Base-by-base conservation (phyloP, 2,113 vertebrate species). In the Triplophysa dalaica region DNA sequence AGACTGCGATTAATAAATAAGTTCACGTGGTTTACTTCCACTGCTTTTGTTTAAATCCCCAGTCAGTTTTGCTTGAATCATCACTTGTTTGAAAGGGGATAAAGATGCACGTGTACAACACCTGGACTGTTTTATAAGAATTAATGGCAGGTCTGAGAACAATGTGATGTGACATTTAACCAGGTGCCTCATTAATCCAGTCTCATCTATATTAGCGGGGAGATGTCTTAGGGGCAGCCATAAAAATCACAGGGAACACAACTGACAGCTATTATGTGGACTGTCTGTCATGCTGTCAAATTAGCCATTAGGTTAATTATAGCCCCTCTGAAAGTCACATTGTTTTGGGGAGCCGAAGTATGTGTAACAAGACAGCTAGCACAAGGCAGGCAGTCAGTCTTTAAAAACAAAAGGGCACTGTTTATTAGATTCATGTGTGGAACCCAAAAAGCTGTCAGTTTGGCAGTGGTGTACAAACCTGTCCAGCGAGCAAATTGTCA, bases 361-460 rank as follows among this genome's bases (percentile, higher is more conserved):
- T 65, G 60, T 82, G 79, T 62, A 81, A 89, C 81, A 81, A 89
- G 86, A 88, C 86, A 83, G 87, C 84, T 52, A 81, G 70, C 87
- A 81, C 81, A 80, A 87, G 66, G 65, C 85, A 77, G 80, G 61
- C 85, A 77, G 79, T 84, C 85, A 87, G 88, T 84, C 83, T 86
- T 83, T 67, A 66, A 76, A 87, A 84, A 83, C 75, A 76, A 75
- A 82, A 80, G 82, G 78, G 80, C 81, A 76, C 16, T 58, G 29
- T 85, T 88, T 89, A 89, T 90, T 87, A 67, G 77, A 83, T 86
- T 91, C 89, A 86, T 70, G 76, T 88, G 86, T 88, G 81, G 86
- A 82, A 84, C 83, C 70, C 56, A 58, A 81, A 70, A 26, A 60
- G 79, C 85, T 89, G 89, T 90, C 85, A 85, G 79, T 22, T 64